Evolutionary conservation across 64 coral and sea anemone genomes (phyloP).

Genomic region (Hydrozoanthus tunicans): DNA sequence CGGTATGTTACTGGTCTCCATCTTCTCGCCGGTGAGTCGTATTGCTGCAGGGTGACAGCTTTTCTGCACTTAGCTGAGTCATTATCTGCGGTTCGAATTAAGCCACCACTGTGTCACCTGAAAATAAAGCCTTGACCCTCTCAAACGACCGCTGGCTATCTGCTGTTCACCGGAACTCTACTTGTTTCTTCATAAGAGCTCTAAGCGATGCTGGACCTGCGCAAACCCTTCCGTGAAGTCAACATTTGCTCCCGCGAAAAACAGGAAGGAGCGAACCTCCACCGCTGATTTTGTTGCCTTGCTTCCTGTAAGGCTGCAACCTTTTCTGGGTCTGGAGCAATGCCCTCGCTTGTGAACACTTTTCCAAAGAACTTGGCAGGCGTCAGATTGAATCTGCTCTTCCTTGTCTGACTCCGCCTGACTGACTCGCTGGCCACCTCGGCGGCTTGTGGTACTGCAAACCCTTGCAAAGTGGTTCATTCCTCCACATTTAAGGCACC

Average conservation of each 20-base stretch:
- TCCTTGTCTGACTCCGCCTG: too few species aligned
- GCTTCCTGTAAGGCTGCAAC: too few species aligned
- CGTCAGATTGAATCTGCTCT: too few species aligned
- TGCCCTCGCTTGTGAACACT: too few species aligned
- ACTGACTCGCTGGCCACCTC: too few species aligned
- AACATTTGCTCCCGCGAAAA: slow-evolving; percentile 55
- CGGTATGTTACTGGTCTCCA: background rate
- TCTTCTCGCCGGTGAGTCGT: slow-evolving; percentile 3
- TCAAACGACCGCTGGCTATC: slow-evolving; percentile 38
- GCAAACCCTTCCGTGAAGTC: slow-evolving; percentile 60
- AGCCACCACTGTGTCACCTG: slow-evolving; percentile 29
- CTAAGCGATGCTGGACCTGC: slow-evolving; percentile 16
- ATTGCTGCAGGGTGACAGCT: slow-evolving; percentile 31
- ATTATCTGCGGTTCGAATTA: background rate
- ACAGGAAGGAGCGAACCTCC: slow-evolving; percentile 1
- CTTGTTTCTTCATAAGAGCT: background rate
- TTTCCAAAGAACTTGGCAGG: too few species aligned
- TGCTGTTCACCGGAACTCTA: background rate
- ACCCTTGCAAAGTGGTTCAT: too few species aligned
- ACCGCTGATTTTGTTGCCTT: too few species aligned
- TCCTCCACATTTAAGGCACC: too few species aligned
- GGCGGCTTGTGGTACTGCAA: too few species aligned
- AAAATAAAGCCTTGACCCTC: background rate
- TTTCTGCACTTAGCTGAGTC: background rate
- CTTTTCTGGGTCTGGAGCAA: too few species aligned